These are phyloP conservation scores for Phoeniculus purpureus DNA, from an alignment of 2,797 vertebrate genomes.

Conservation along the genomic window DNA sequence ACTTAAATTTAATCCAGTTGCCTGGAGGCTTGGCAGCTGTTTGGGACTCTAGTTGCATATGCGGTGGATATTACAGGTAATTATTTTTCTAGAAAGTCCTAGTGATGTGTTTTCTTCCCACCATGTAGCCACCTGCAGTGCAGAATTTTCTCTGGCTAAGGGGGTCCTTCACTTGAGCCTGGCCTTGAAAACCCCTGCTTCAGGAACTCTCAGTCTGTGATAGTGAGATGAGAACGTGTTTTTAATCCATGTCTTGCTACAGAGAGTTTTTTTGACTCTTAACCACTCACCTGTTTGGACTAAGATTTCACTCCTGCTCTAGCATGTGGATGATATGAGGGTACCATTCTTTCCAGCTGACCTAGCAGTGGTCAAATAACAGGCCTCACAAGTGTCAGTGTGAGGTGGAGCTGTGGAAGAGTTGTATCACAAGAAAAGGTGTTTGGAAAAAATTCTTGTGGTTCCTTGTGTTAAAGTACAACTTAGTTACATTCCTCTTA, in stretches of 20 bases:
- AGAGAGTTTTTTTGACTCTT: neutral
- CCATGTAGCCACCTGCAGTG: neutral
- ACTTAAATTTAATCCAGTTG: neutral
- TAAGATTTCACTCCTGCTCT: accelerated
- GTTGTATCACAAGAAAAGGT: neutral
- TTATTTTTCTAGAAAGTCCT: neutral
- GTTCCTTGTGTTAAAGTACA: neutral
- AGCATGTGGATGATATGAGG: neutral
- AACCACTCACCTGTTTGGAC: neutral
- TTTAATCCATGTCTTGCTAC: neutral
- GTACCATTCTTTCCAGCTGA: neutral
- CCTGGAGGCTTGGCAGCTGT: neutral
- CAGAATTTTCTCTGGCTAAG: neutral
- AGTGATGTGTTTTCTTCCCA: neutral
- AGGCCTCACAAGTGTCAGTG: neutral
- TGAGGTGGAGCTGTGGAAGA: neutral
- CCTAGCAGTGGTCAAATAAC: neutral
- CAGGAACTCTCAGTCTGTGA: neutral
- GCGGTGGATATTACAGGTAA: neutral
- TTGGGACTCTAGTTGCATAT: neutral
- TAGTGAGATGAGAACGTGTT: neutral
- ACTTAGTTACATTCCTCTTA: neutral
- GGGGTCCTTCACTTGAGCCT: accelerated
- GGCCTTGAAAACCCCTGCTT: neutral
- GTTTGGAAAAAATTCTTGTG: neutral